Conservation (phyloP, 2,797 vertebrate species). For the Sebastes flavidus region DNA sequence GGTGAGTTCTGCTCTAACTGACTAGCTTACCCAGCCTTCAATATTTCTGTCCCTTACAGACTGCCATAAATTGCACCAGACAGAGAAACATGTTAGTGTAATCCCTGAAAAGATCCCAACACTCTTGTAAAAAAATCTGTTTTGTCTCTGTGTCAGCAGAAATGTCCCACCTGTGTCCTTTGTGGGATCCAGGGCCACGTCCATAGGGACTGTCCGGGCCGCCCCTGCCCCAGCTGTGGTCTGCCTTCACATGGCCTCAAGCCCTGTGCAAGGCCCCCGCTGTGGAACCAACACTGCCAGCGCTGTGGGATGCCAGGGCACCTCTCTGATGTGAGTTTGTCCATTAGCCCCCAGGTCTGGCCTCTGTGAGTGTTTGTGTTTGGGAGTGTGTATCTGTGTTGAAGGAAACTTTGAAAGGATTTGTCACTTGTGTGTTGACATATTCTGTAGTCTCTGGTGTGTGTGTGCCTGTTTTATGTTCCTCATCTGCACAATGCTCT, state of each 20-base stretch:
- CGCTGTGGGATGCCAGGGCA: slow-evolving; percentile 73
- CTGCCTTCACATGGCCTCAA: slow-evolving; percentile 58
- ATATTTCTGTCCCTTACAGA: not conserved
- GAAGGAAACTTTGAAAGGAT: slow-evolving; percentile 15
- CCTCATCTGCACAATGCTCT: not conserved
- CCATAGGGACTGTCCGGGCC: slow-evolving; percentile 61
- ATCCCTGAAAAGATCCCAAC: not conserved
- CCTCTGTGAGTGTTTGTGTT: not conserved
- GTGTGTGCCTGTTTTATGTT: not conserved
- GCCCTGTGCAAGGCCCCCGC: slow-evolving; percentile 57
- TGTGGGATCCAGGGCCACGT: slow-evolving; percentile 74
- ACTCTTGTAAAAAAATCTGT: not conserved
- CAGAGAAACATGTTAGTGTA: not conserved
- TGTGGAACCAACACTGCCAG: slow-evolving; percentile 76
- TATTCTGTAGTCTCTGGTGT: not conserved
- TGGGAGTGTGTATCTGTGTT: not conserved
- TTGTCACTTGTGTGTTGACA: slow-evolving; percentile 18
- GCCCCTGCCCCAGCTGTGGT: slow-evolving; percentile 65
- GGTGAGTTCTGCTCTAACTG: not conserved
- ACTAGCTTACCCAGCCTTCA: not conserved
- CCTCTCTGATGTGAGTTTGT: slow-evolving; percentile 69
- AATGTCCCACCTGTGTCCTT: slow-evolving; percentile 63
- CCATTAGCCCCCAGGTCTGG: not conserved
- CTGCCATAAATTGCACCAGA: not conserved
- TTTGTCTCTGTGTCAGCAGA: slow-evolving; percentile 44